phyloP scores from a whole-genome alignment of 92 coral and sea anemone genomes.

The Porites evermanni region DNA sequence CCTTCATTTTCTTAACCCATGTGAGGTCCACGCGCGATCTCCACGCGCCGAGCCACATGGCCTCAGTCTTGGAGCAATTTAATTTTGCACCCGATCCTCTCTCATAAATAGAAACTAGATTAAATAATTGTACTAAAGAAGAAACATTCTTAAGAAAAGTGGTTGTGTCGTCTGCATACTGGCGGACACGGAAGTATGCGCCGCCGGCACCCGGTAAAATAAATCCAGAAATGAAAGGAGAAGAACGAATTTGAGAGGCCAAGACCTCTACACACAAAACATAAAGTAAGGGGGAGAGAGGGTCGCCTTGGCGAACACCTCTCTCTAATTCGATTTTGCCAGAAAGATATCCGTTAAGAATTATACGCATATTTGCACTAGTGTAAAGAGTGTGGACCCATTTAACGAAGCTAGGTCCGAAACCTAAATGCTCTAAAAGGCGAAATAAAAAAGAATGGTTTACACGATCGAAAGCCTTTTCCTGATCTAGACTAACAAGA shows the following conservation, averaged over 20 bases:
- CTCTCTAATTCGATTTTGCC: not conserved
- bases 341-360: not conserved
- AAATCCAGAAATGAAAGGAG: not conserved
- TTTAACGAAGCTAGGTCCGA: conserved; percentile 1
- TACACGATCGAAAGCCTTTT: conserved; percentile 54
- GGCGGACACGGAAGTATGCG: not conserved
- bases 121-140: not conserved
- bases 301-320: not conserved
- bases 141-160: not conserved
- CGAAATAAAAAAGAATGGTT: conserved; percentile 2
- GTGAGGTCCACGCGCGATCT: not conserved
- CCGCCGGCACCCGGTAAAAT: not conserved
- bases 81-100: conserved; percentile 23
- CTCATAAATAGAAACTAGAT: not conserved
- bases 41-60: conserved; percentile 36
- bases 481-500: conserved; percentile 31
- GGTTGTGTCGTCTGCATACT: conserved; percentile 4
- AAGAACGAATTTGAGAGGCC: not conserved
- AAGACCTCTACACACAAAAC: not conserved
- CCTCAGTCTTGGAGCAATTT: conserved; percentile 31
- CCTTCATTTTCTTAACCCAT: conserved; percentile 25
- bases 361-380: not conserved
- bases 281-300: not conserved
- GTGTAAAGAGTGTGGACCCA: not conserved
- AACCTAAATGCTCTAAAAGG: not conserved